Base-by-base conservation (phyloP, 2,113 vertebrate genomes). In the Micronycteris hirsuta region DNA sequence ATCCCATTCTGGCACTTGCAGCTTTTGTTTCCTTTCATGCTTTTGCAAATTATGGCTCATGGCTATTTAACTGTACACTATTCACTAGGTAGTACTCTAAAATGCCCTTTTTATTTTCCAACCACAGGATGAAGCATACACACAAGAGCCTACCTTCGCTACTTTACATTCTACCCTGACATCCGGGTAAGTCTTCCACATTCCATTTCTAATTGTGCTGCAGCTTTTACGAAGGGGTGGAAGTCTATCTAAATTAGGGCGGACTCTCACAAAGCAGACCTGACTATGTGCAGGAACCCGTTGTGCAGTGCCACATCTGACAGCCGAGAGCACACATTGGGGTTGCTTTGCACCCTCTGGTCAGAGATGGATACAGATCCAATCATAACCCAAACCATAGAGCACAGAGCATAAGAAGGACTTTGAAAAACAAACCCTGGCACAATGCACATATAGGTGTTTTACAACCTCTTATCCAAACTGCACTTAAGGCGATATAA, bases 71-170 rank as follows among this genome's bases (percentile, higher is more conserved):
- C 68, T 94, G 93, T 58, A 74, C 86, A 89, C 84, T 88, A 92
- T 96, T 98, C 95, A 94, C 86, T 92, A 97, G 96, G 87, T 65
- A 74, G 80, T 65, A 86, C 71, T 97, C 96, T 96, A 83, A 97
- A 97, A 95, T 36, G 77, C 80, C 91, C 96, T 94, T 96, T 96
- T 93, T 87, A 80, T 92, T 97, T 98, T 94, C 74, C 86, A 90
- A 74, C 87, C 83, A 78, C 15, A 89, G 70, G 97, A 94, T 80
- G 89, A 94, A 95, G 63, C 74, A 91, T 20, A 91, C 33, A 92
- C 95, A 45, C 82, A 96, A 89, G 36, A 91, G 82, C 71, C 93
- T 97, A 93, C 80, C 91, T 85, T 95, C 86, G 68, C 33, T 89
- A 92, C 96, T 86, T 82, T 92, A 22, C 22, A 91, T 65, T 97